Conservation (phyloP, 92 coral and sea anemone species). For the Umimayanthus chanpuru region DNA sequence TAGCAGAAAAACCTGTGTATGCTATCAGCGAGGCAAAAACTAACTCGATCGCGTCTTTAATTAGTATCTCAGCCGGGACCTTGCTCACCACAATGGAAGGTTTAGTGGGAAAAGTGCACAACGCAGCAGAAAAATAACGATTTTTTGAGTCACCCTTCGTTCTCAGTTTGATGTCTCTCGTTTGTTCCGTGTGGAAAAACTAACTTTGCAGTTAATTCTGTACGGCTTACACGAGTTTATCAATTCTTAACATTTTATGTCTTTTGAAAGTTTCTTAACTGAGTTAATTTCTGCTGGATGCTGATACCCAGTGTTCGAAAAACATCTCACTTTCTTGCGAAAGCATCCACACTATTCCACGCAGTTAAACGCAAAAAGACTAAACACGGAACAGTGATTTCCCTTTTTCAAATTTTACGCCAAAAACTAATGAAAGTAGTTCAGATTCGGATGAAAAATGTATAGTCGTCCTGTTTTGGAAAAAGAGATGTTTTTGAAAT, state of each 20-base stretch:
- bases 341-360: neutral
- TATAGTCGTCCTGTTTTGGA: neutral
- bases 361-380: neutral
- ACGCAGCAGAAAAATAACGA: neutral
- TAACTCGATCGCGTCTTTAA: conserved; percentile 3
- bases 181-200: conserved; percentile 7
- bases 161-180: conserved; percentile 7
- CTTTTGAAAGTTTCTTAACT: neutral
- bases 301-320: neutral
- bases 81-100: neutral
- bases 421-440: neutral
- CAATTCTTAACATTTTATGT: neutral
- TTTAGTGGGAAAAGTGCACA: neutral
- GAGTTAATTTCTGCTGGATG: neutral
- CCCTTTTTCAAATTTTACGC: neutral
- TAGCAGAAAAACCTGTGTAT: neutral
- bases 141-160: neutral
- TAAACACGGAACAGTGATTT: neutral
- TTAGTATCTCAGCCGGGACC: conserved; percentile 1
- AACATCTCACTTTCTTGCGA: neutral
- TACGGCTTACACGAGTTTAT: neutral
- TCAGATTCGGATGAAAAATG: neutral
- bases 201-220: neutral
- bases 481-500: neutral
- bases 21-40: neutral